A percentile compares a stretch with the other conserved stretches of the same genome.
Conservation (phyloP, 2,888 invertebrate species). For the Spicauda simplicius region DNA sequence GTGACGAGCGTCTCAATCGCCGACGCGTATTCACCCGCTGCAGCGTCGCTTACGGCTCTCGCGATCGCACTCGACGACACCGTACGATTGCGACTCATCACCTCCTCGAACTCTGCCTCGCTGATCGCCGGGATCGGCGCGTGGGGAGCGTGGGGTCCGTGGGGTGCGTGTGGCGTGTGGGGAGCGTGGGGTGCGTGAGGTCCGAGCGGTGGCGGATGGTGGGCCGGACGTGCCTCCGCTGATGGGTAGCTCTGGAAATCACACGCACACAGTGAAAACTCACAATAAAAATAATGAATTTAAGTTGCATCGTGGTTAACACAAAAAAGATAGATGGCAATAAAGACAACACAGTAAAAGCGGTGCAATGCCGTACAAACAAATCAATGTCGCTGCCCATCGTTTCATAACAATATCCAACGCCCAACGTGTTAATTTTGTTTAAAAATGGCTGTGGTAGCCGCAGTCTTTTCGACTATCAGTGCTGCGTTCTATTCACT, state of each 20-base stretch:
- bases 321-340: not conserved
- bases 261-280: not conserved
- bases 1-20: slow-evolving; percentile 99
- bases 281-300: too few relatives aligned
- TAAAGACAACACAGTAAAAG: too few relatives aligned
- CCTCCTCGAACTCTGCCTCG: slow-evolving; percentile 99
- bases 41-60: slow-evolving; percentile 98
- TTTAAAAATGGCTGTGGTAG: too few relatives aligned
- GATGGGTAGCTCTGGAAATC: slow-evolving; percentile 57
- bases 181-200: slow-evolving; percentile 50
- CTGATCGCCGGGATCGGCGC: slow-evolving; percentile 80
- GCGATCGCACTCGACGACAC: slow-evolving; percentile 99
- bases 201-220: slow-evolving; percentile 50
- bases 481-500: too few relatives aligned
- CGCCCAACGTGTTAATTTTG: too few relatives aligned
- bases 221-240: slow-evolving; percentile 54
- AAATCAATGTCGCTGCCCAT: too few relatives aligned
- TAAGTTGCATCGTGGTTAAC: not conserved
- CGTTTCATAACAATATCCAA: too few relatives aligned
- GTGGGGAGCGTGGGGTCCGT: slow-evolving; percentile 42
- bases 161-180: slow-evolving; percentile 49
- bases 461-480: too few relatives aligned
- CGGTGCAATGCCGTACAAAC: too few relatives aligned
- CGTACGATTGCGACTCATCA: slow-evolving; percentile 98
- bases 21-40: slow-evolving; percentile 98